Conservation (phyloP, 2,888 invertebrate species). For the Ecliptopera silaceata region DNA sequence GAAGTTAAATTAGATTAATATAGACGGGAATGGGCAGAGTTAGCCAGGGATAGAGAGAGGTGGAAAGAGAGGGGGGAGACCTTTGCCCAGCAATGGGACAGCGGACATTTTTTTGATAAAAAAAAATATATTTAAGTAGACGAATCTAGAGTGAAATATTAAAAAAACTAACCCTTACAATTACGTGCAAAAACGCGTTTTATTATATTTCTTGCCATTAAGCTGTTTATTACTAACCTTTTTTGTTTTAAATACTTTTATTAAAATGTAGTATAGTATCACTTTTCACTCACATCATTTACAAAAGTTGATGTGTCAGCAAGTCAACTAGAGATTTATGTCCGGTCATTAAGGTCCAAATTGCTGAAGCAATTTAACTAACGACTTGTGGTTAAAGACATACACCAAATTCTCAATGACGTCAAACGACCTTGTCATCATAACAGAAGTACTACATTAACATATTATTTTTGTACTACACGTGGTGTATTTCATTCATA, state of each 20-base stretch:
- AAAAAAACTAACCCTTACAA: too few species aligned
- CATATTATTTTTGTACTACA: conserved; percentile 24
- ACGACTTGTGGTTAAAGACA: conserved; percentile 26
- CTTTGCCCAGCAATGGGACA: too few species aligned
- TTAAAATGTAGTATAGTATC: neutral
- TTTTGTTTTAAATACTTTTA: too few species aligned
- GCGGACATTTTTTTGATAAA: too few species aligned
- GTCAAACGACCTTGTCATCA: conserved; percentile 56
- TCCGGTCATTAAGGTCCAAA: conserved; percentile 1
- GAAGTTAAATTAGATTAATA: neutral
- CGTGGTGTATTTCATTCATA: too few species aligned
- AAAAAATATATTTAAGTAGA: too few species aligned
- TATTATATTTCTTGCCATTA: too few species aligned
- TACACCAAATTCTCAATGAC: conserved; percentile 42
- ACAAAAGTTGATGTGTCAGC: neutral
- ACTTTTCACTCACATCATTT: neutral
- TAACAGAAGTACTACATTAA: conserved; percentile 56
- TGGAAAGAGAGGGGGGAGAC: too few species aligned
- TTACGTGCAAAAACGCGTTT: too few species aligned
- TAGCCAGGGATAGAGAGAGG: too few species aligned
- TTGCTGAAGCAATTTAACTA: conserved; percentile 4
- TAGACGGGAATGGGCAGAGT: neutral
- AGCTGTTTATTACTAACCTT: too few species aligned
- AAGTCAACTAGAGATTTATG: neutral
- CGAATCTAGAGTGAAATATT: too few species aligned